Conservation (phyloP, 2,888 invertebrate genomes). For the Disparrhopalites patrizii region DNA sequence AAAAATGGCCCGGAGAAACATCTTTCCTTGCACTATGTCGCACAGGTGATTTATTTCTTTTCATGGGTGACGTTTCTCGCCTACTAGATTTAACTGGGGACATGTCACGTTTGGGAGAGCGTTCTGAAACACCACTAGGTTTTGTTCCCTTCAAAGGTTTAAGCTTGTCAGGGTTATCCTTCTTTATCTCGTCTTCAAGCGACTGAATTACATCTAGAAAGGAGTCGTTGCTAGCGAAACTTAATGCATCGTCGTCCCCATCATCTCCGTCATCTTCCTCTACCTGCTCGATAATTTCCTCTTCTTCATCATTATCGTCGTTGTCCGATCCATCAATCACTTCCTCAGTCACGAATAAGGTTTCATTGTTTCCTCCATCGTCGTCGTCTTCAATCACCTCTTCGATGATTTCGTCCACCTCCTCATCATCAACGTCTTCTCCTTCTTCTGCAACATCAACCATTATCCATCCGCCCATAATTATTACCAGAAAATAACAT, state of each 20-base stretch:
- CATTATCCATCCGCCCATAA: too few species aligned
- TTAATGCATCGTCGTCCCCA: constrained; percentile 30
- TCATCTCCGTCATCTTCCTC: constrained; percentile 5
- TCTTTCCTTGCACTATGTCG: constrained; percentile 3
- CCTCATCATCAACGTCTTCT: constrained; percentile 43
- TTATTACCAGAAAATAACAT: too few species aligned
- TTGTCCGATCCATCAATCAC: constrained; percentile 16
- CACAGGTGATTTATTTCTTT: background rate
- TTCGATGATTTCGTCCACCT: constrained; percentile 45
- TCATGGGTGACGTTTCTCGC: background rate
- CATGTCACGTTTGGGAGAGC: constrained; percentile 3
- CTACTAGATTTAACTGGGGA: background rate
- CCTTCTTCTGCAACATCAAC: constrained; percentile 32
- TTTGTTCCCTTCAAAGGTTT: background rate
- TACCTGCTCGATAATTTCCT: constrained; percentile 8
- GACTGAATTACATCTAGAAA: constrained; percentile 29
- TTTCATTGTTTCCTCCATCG: constrained; percentile 21
- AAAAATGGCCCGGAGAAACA: background rate
- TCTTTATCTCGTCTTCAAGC: constrained; percentile 26
- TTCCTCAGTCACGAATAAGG: constrained; percentile 15
- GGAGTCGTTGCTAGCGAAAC: constrained; percentile 33
- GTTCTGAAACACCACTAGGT: background rate
- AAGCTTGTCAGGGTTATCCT: background rate
- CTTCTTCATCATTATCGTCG: constrained; percentile 18
- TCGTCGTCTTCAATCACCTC: constrained; percentile 37